These are phyloP conservation scores for Mystacornis crossleyi DNA, from an alignment of 2,113 vertebrate species.

Conservation along the genomic window DNA sequence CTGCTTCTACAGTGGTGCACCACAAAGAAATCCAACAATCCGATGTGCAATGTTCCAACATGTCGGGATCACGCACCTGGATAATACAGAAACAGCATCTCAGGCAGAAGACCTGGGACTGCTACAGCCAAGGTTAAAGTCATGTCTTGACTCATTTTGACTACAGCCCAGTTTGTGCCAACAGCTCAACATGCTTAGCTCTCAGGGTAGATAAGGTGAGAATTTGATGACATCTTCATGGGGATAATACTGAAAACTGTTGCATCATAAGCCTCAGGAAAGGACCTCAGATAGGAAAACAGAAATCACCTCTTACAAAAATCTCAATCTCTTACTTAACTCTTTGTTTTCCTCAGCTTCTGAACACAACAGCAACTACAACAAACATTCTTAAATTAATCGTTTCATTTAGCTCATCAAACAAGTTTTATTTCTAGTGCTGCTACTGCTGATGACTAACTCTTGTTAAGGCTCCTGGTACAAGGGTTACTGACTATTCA, in stretches of 20 bases:
- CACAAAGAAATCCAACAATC: not conserved
- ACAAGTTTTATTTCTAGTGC: not conserved
- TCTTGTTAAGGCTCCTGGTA: not conserved
- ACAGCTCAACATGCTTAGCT: not conserved
- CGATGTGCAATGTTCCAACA: accelerated
- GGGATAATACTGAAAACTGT: not conserved
- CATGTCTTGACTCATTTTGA: not conserved
- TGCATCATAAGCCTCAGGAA: not conserved
- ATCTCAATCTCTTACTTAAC: not conserved
- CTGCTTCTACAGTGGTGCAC: not conserved
- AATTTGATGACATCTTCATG: not conserved
- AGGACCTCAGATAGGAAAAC: not conserved
- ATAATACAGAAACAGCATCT: not conserved
- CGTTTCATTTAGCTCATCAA: not conserved
- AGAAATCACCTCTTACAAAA: not conserved
- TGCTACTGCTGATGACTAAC: not conserved
- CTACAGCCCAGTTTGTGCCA: not conserved
- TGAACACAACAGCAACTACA: not conserved
- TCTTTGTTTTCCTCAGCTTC: not conserved
- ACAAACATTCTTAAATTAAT: not conserved
- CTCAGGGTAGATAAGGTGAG: not conserved
- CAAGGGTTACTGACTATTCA: not conserved
- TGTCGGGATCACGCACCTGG: not conserved
- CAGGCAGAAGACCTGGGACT: not conserved
- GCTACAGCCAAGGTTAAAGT: not conserved